These are phyloP conservation scores for Zaprionus ghesquierei DNA, from an alignment of 1,140 invertebrate genomes.

Conservation along the genomic window DNA sequence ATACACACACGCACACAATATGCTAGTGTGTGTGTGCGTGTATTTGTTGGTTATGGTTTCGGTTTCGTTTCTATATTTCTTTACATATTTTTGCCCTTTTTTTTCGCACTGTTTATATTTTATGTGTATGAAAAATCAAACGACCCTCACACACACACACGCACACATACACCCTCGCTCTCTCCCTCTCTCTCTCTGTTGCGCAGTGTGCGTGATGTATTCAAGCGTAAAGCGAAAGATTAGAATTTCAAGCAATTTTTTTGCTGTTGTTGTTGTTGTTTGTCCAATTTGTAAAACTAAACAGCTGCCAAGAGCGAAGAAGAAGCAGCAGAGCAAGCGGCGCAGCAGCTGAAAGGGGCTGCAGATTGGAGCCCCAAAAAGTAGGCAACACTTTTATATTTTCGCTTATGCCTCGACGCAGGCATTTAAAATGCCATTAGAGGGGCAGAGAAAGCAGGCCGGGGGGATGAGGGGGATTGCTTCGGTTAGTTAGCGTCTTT, in stretches of 20 bases:
- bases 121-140: conserved; percentile 48
- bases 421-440: conserved; percentile 50
- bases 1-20: conserved; percentile 17
- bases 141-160: conserved; percentile 19
- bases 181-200: neutral
- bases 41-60: conserved; percentile 19
- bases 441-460: neutral
- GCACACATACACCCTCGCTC: neutral
- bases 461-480: neutral
- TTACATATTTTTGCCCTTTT: conserved; percentile 4
- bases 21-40: neutral
- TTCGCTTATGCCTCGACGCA: conserved; percentile 2
- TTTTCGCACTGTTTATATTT: conserved; percentile 37
- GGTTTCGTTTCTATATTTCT: conserved; percentile 10
- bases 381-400: conserved; percentile 36
- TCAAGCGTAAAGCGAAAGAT: conserved; percentile 75
- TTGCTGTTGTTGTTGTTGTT: conserved; percentile 21
- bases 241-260: conserved; percentile 73
- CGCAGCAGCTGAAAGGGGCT: conserved; percentile 21
- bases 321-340: neutral
- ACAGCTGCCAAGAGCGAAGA: conserved; percentile 61
- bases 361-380: conserved; percentile 19
- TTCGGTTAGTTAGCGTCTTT: neutral
- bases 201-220: conserved; percentile 34
- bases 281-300: conserved; percentile 66